Evolutionary conservation across 2,888 invertebrate species (phyloP), one percentile per base, ranked within the genome.

Genomic region (Sylvicola fuscatus): DNA sequence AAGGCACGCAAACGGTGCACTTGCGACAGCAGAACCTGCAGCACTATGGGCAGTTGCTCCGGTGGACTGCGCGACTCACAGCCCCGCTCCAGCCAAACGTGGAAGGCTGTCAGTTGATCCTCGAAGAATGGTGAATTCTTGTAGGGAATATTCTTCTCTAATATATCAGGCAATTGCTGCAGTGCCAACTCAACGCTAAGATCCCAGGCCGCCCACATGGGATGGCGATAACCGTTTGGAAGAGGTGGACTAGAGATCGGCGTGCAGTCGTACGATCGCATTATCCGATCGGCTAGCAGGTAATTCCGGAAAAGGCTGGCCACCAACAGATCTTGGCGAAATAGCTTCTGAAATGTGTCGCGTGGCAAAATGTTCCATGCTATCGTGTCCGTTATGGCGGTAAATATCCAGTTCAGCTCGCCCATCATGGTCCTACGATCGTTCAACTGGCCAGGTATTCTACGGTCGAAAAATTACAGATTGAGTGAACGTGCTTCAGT

Each of bases 361-460:
- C 83, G 69, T 3, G 93, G 89, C 47, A 99, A 65, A 30, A 83
- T 84, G 55, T 93, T 93, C 97, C 97, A 98, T 1, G 98, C 98
- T 52, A 99, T 97, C 8, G 98, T 98, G 58, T 99, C 98, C 0
- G 98, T 98, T 46, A 99, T 93, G 32, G 98, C 97, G 2, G 98
- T 98, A 63, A 98, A 98, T 53, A 99, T 95, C 98, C 98, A 98
- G 66, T 98, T 98, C 40, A 98, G 65, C 63, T 99, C 97, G 33
- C 98, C 98, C 44, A 97, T 68, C 86, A 97, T 90, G 17, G 98
- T 95, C 47, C 92, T 70, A 14, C 95, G 69, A 62, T 97, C 95
- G 44, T 81, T 83, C 45, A 93, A 70, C 52, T 83, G 82, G 2
- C 98, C 98, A 6, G 97, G 97, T 47, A 98, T 89, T 60, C 87